Evolutionary conservation across 2,797 vertebrate genomes (phyloP), one percentile per base, ranked within the genome.

Genomic region (Megalops cyprinoides): DNA sequence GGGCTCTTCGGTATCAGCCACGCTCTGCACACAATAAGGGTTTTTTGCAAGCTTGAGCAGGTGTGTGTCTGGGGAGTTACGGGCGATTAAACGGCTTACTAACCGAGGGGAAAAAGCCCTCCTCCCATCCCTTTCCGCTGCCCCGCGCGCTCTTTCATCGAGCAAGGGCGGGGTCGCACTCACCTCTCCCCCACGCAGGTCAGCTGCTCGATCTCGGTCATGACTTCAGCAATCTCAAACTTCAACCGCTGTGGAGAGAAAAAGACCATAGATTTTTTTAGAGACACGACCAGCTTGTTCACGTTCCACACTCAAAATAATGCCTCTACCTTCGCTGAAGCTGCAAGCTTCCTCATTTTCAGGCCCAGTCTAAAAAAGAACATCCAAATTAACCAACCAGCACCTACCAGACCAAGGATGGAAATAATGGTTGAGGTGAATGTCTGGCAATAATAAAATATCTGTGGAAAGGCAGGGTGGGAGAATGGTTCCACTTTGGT

Each of bases 171-270:
- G 48, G 14, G 23, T 44, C 56, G 28, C 53, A 77, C 92, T 92
- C 90, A 98, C 98, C 97, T 99, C 85, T 99, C 98, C 39, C 98
- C 98, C 48, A 95, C 96, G 25, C 96, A 98, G 23, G 97, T 98
- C 65, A 99, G 92, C 89, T 97, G 98, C 92, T 99, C 97, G 0
- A 99, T 99, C 91, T 99, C 98, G 0, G 96, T 99, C 98, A 99
- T 99, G 65, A 99, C 98, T 87, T 99, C 98, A 0, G 98, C 96
- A 15, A 99, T 99, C 91, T 99, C 98, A 86, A 97, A 97, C 89
- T 99, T 99, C 94, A 99, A 91, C 89, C 97, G 94, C 98, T 99
- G 94, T 74, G 79, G 81, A 86, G 44, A 88, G 73, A 88, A 79
- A 20, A 84, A 79, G 69, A 85, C 20, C 34, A 39, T 53, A 8